Base-by-base conservation (phyloP, 2,113 vertebrate species). In the Cyanoderma ruficeps region DNA sequence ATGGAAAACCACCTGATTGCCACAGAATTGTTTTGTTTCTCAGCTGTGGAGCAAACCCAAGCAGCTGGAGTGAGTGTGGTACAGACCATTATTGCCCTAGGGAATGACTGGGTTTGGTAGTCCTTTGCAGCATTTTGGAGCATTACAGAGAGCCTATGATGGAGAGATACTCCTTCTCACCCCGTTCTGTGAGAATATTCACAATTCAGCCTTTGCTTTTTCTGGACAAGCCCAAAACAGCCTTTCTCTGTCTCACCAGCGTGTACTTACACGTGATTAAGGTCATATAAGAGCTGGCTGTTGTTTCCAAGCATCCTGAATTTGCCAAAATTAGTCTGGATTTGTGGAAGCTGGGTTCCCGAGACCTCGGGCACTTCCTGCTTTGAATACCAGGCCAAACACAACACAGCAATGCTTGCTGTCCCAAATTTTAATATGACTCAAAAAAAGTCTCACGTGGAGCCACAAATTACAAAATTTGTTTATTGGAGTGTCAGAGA, bases 311-410 rank as follows among this genome's bases (percentile, higher is more conserved):
- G 68, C 3, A 17, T 75, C 44, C 56, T 2, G 22, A 90, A 75
- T 83, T 94, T 67, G 86, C 83, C 94, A 96, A 83, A 93, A 95
- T 95, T 92, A 92, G 89, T 57, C 72, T 93, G 77, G 72, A 90
- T 91, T 87, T 96, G 86, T 92, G 83, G 80, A 90, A 94, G 89
- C 30, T 44, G 63, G 42, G 76, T 89, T 95, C 76, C 80, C 3
- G 15, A 95, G 83, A 93, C 90, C 75, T 86, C 2, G 2, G 71
- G 64, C 79, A 81, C 71, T 97, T 92, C 86, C 63, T 83, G 64
- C 83, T 86, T 75, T 28, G 0, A 75, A 47, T 13, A 75, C 6
- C 27, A 55, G 28, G 83, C 94, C 90, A 92, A 96, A 94, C 87
- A 15, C 71, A 92, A 90, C 59, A 93, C 13, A 93, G 55, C 55